Conservation (phyloP, 2,888 invertebrate species). For the Dusona sp. region DNA sequence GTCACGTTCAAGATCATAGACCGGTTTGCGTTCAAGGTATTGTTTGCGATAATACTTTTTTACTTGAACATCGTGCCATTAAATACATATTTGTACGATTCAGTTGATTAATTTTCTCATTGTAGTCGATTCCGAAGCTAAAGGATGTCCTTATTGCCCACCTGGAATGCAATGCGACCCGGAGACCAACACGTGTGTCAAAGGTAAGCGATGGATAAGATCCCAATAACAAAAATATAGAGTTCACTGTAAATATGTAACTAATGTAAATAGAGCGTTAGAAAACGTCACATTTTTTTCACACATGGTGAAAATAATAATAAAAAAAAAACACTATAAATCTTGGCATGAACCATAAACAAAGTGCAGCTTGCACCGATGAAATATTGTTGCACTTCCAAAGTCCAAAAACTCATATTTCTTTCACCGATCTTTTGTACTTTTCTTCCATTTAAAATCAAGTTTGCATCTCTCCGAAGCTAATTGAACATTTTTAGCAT, state of each 20-base stretch:
- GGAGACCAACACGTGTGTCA: constrained; percentile 92
- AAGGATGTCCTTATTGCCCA: constrained; percentile 88
- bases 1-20: constrained; percentile 93
- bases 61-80: not conserved
- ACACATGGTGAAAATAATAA: constrained; percentile 42
- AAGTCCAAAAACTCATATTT: constrained; percentile 15
- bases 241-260: constrained; percentile 81
- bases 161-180: constrained; percentile 92
- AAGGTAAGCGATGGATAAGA: constrained; percentile 87
- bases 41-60: constrained; percentile 41
- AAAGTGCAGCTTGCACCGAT: constrained; percentile 48
- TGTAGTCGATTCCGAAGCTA: constrained; percentile 67
- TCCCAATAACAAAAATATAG: constrained; percentile 55
- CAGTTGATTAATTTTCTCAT: constrained; percentile 32
- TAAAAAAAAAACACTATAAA: constrained; percentile 5
- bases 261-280: constrained; percentile 78
- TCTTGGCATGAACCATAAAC: constrained; percentile 39
- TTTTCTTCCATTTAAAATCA: constrained; percentile 39
- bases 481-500: not conserved
- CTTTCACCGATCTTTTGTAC: constrained; percentile 17
- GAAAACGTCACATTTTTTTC: constrained; percentile 29
- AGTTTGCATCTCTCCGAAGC: not conserved
- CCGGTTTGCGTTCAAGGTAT: constrained; percentile 93
- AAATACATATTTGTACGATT: not conserved
- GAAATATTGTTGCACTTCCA: constrained; percentile 48